Evolutionary conservation across 2,797 vertebrate species (phyloP), one percentile per base, ranked within the genome.

Genomic region (Picus viridis): DNA sequence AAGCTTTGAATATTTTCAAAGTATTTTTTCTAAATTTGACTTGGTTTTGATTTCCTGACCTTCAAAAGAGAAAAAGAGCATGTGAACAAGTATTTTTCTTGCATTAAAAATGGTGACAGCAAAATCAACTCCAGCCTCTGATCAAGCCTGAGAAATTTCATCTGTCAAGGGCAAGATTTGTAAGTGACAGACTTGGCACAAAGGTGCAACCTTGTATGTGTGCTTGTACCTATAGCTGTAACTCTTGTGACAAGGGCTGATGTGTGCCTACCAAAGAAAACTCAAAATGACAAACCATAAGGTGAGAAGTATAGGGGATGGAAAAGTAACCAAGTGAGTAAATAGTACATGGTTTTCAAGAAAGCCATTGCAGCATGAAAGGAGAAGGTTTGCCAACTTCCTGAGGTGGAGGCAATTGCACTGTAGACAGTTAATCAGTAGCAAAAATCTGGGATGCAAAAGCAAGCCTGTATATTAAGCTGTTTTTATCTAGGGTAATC

Each of bases 31-130:
- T 90, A 49, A 56, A 56, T 70, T 79, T 54, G 54, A n/a, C 57
- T 80, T 86, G 24, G 5, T 62, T 91, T 84, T 69, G 61, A 43
- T 34, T 59, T 88, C 74, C 58, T 92, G 71, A 65, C 54, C 61
- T 93, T 90, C 74, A 78, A 39, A 93, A 63, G 29, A 64, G 47
- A 34, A 77, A 88, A 85, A 30, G 14, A 75, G 3, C 29, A 36
- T 54, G 36, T 43, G 32, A 79, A 73, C 7, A n/a, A 73, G 1
- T 53, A 45, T 18, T 88, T 81, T 74, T 59, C 32, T 76, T 88
- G 80, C 30, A 76, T 83, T 4, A 83, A 54, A 74, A 92, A 79
- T 17, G 39, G 27, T 45, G 73, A 39, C 18, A 81, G 34, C 24
- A 89, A 39, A 84, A 86, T 76, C 39, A 61, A 0, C 87, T 76